Conservation (phyloP, 2,888 invertebrate species). For the Chesias legatella region DNA sequence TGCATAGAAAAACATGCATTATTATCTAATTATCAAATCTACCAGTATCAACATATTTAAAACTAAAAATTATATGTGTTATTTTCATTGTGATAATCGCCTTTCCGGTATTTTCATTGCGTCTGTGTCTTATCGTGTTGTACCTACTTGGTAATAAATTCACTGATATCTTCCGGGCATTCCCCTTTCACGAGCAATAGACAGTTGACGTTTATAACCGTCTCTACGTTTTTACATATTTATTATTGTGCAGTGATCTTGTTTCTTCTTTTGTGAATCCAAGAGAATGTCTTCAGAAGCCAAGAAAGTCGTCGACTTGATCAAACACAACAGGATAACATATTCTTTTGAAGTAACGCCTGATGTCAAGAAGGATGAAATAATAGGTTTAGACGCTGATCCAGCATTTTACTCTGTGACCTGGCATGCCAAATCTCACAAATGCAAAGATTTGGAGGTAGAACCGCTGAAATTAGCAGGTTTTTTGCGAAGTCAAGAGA, state of each 20-base stretch:
- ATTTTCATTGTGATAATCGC: no score
- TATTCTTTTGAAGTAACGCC: slow-evolving; percentile 69
- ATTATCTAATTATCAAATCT: no score
- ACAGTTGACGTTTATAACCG: no score
- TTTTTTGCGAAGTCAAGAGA: slow-evolving; percentile 48
- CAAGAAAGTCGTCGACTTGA: slow-evolving; percentile 50
- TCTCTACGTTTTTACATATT: no score
- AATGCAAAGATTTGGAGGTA: slow-evolving; percentile 54
- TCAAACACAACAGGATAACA: slow-evolving; percentile 41
- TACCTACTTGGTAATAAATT: no score
- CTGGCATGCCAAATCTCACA: slow-evolving; percentile 63
- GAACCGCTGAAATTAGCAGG: slow-evolving; percentile 59
- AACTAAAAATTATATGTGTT: no score
- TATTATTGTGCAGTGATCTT: background rate
- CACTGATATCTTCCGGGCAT: no score
- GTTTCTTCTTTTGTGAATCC: background rate
- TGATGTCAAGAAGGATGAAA: slow-evolving; percentile 41
- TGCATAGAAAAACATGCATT: no score
- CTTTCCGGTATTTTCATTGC: no score
- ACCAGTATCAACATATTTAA: no score
- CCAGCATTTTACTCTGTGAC: slow-evolving; percentile 66
- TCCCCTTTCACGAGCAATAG: no score
- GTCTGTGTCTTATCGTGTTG: no score
- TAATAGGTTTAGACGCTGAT: slow-evolving; percentile 41
- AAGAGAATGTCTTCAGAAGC: slow-evolving; percentile 16